Percentiles rank a stretch among this genome's conserved stretches.
phyloP scores from a whole-genome alignment of 2,888 invertebrate genomes.

The Venusia cambrica region DNA sequence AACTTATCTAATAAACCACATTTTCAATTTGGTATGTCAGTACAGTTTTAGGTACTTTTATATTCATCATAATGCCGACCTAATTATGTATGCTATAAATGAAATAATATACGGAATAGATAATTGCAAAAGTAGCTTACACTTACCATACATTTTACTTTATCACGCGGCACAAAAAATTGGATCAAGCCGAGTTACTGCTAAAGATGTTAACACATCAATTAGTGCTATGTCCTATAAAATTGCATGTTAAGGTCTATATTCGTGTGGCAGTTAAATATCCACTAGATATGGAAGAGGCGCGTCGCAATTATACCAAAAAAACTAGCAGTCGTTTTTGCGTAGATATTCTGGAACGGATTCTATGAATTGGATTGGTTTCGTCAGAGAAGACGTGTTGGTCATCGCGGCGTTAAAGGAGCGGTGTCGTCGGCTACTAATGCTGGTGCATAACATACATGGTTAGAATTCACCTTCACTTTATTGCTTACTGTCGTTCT shows the following conservation, averaged over 20 bases:
- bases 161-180: slow-evolving; percentile 43
- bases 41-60: too few relatives aligned
- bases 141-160: slow-evolving; percentile 34
- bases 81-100: too few relatives aligned
- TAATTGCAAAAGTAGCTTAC: neutral
- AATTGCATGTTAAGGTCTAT: slow-evolving; percentile 60
- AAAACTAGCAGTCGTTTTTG: slow-evolving; percentile 61
- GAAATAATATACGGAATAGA: slow-evolving; percentile 28
- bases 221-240: slow-evolving; percentile 56
- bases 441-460: slow-evolving; percentile 30
- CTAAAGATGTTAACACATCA: slow-evolving; percentile 56
- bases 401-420: slow-evolving; percentile 41
- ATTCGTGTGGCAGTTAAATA: slow-evolving; percentile 47
- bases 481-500: slow-evolving; percentile 23
- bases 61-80: too few relatives aligned
- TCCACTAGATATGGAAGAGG: slow-evolving; percentile 54
- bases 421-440: slow-evolving; percentile 36
- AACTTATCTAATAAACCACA: too few relatives aligned
- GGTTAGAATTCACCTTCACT: slow-evolving; percentile 30
- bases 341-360: slow-evolving; percentile 46
- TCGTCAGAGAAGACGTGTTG: slow-evolving; percentile 52
- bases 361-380: slow-evolving; percentile 50
- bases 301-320: slow-evolving; percentile 43
- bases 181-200: slow-evolving; percentile 36
- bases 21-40: too few relatives aligned